Percentiles rank a stretch among this genome's conserved stretches.
phyloP scores from a whole-genome alignment of 2,113 vertebrate genomes.

The Anseranas semipalmata region DNA sequence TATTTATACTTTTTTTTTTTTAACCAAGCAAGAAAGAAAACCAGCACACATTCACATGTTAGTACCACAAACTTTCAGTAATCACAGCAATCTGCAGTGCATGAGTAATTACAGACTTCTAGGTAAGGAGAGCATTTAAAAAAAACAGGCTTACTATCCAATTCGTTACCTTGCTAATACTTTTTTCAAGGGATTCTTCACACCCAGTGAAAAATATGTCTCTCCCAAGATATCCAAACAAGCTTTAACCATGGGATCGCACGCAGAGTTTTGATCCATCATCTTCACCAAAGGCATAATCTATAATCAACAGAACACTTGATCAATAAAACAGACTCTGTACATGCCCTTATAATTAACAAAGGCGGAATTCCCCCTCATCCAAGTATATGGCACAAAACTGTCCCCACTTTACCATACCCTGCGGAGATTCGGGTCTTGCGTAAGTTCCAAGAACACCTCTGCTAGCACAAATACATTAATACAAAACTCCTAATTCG shows the following conservation, averaged over 20 bases:
- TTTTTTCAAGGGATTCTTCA: constrained; percentile 90
- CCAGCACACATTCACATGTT: neutral
- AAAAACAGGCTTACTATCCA: neutral
- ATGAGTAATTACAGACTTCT: neutral
- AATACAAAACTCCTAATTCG: neutral
- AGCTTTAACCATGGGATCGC: constrained; percentile 71
- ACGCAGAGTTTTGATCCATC: constrained; percentile 55
- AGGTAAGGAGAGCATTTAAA: neutral
- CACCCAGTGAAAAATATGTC: constrained; percentile 81
- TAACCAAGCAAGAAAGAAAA: neutral
- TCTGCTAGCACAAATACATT: neutral
- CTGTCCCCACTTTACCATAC: neutral
- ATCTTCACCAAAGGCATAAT: constrained; percentile 81
- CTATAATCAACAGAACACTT: constrained; percentile 59
- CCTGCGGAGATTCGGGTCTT: neutral
- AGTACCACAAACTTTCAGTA: neutral
- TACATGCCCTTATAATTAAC: neutral
- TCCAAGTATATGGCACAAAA: neutral
- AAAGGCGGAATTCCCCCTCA: neutral
- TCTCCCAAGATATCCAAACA: constrained; percentile 85
- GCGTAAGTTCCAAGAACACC: neutral
- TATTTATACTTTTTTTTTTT: neutral
- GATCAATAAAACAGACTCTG: neutral
- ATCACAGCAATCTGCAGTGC: neutral
- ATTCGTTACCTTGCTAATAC: constrained; percentile 80